Base-by-base conservation (phyloP, 1,140 invertebrate species). In the Pseudomyrmex dendroicus region DNA sequence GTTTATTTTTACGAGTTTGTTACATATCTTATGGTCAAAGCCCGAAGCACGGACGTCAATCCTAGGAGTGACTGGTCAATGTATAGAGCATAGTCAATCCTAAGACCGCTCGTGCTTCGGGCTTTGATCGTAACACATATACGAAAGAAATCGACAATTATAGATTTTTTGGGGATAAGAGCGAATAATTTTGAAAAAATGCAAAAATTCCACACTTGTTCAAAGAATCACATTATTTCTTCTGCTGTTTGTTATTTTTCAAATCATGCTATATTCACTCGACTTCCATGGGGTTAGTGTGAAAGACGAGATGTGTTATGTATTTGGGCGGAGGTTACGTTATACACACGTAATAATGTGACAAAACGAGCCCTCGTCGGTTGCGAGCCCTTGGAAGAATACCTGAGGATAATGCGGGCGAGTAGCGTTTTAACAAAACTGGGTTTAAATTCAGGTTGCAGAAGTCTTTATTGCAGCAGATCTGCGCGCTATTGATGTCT, bases 401-500 rank as follows among this genome's bases (percentile, higher is more conserved):
- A 93, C 92, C 92, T 93, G 92, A 84, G 44, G 88, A 86, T 86
- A 90, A 84, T 87, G 91, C 85, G 68, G 91, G 82, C 73, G 91
- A 85, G 72, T 91, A 86, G 86, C 90, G 82, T 88, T 92, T 91
- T 85, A 87, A 85, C 90, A 94, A 93, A 90, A 88, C 90, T 90
- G 94, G 93, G 87, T 91, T 90, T 92, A 94, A 92, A 92, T 95
- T 91, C 82, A 84, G 91, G 95, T 97, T 97, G 94, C 96, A 97
- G 92, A 95, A 95, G 92, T 97, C 96, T 91, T 92, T 93, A 91
- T 95, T 92, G 85, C 95, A 95, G 94, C 96, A 97, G 93, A 90
- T 84, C 84, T 84, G 90, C 84, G 87, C 87, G 48, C 73, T 73
- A 89, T 88, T 74, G 84, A 84, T 85, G 68, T 90, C 88, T 83